Base-by-base conservation (phyloP, 2,113 vertebrate species). In the Carassius auratus region DNA sequence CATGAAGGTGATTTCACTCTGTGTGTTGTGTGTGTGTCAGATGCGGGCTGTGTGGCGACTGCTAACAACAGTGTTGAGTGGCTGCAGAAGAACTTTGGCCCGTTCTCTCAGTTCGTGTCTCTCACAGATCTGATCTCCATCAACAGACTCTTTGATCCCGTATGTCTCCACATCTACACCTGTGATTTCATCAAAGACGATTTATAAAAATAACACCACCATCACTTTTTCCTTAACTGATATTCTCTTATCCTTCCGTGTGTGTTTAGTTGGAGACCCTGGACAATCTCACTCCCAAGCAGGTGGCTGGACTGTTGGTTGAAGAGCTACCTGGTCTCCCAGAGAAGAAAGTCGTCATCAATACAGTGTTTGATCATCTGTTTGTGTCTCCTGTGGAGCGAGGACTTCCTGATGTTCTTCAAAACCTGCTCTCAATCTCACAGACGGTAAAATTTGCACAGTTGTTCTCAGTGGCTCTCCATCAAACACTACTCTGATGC, bases 241-340 rank as follows among this genome's bases (percentile, higher is more conserved):
- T 21, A 26, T n/a, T 3, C 61, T 9, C 66, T 52, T 71, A 21
- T 19, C 66, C 19, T n/a, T n/a, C 84, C 6, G 17, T 59, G n/a
- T 50, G 42, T 17, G 77, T 26, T 33, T 52, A 94, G 93, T 14
- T 94, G 86, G 91, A 92, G 23, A 90, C 48, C 23, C 62, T 95
- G 3, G 52, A 0, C 1, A 50, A 90, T 77, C 89, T 94, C 55
- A 88, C 86, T 69, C 82, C 90, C 9, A 21, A 23, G 1, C 94
- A 94, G 87, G 87, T 3, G 0, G 93, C 87, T 9, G 90, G 92
- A 82, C 87, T 94, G 84, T 71, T 94, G 88, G 57, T 90, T 42
- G 45, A 87, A 45, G 50, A 1, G n/a, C 59, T 74, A 61, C 84
- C 90, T 3, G n/a, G 14, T 48, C 82, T 87, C 17, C 87, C 73